Evolutionary conservation across 2,113 vertebrate species (phyloP).

Genomic region (Herpailurus yagouaroundi): DNA sequence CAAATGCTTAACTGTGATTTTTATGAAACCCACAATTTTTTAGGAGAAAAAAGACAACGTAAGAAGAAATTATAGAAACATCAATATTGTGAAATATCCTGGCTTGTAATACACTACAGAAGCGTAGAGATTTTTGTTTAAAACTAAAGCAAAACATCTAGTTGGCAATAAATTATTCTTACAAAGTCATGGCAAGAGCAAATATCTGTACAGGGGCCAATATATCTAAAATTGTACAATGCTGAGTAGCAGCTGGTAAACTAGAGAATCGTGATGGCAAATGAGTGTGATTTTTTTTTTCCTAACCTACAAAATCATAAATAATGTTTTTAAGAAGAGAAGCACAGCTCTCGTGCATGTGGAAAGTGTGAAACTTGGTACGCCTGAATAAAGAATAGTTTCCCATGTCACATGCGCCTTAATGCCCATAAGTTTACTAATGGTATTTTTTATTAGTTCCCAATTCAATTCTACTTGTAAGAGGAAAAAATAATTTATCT

Average conservation of each 20-base stretch:
- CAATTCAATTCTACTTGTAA: neutral
- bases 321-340: neutral
- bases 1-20: neutral
- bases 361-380: neutral
- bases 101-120: neutral
- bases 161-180: neutral
- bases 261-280: neutral
- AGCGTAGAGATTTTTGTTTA: neutral
- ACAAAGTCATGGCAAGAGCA: neutral
- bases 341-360: neutral
- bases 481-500: neutral
- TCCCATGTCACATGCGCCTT: neutral
- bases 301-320: neutral
- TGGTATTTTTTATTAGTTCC: neutral
- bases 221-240: neutral
- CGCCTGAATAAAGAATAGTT: neutral
- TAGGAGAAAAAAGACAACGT: neutral
- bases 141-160: neutral
- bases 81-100: neutral
- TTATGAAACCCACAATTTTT: neutral
- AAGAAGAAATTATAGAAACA: neutral
- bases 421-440: conserved; percentile 8
- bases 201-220: neutral
- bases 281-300: neutral
- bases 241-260: neutral